Conservation (phyloP, 2,888 invertebrate genomes). For the Nycteola revayana region DNA sequence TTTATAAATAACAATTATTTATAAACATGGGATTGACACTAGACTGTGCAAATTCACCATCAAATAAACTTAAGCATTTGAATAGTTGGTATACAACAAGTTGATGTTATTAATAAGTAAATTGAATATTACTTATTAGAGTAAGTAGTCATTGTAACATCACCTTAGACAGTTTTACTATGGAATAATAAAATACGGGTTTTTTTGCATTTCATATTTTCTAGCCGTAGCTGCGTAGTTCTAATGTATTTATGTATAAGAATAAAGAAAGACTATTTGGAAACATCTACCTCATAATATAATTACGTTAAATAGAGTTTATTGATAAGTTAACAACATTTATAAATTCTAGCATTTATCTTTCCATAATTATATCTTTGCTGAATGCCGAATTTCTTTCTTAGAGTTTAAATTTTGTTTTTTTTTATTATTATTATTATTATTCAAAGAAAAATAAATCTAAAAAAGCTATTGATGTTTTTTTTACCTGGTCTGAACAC, state of each 20-base stretch:
- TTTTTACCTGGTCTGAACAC: constrained; percentile 10
- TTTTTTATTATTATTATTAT: constrained; percentile 71
- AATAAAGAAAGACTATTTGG: constrained; percentile 73
- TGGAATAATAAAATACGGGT: constrained; percentile 51
- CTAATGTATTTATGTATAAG: constrained; percentile 59
- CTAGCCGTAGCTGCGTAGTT: constrained; percentile 52
- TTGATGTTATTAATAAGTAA: background rate
- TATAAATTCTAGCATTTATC: constrained; percentile 70
- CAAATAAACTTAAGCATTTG: background rate
- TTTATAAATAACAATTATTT: too few species aligned
- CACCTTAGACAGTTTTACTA: constrained; percentile 28
- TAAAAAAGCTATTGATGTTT: constrained; percentile 40
- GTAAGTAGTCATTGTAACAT: constrained; percentile 18
- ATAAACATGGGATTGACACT: too few species aligned
- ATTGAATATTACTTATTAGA: constrained; percentile 7
- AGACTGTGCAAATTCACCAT: background rate
- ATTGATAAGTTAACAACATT: constrained; percentile 73
- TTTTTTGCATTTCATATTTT: constrained; percentile 50
- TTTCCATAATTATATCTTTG: constrained; percentile 51
- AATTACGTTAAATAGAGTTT: constrained; percentile 72
- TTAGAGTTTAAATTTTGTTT: constrained; percentile 78
- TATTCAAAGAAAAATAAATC: constrained; percentile 74
- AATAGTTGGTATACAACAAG: background rate
- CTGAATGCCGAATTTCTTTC: constrained; percentile 68
- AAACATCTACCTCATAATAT: constrained; percentile 81